phyloP scores from a whole-genome alignment of 2,113 vertebrate genomes.

The Megaleporinus macrocephalus region DNA sequence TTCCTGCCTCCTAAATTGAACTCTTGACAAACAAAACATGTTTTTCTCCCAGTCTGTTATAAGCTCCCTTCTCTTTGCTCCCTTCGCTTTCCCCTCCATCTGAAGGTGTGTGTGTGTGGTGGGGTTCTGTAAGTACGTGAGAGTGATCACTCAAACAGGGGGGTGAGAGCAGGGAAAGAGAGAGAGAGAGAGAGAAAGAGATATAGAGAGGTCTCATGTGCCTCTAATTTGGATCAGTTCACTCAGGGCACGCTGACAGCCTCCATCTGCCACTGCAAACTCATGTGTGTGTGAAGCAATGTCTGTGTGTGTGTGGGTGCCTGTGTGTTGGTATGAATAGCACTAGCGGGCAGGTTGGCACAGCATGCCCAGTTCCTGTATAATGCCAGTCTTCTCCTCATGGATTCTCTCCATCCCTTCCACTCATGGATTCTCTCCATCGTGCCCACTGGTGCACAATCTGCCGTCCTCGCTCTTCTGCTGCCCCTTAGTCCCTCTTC shows the following conservation, averaged over 20 bases:
- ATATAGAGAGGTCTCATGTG: slow-evolving; percentile 60
- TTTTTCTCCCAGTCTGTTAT: not conserved
- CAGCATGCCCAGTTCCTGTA: slow-evolving; percentile 53
- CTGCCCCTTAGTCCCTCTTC: slow-evolving; percentile 10
- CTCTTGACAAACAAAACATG: not conserved
- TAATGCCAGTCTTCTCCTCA: slow-evolving; percentile 49
- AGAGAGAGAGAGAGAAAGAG: not conserved
- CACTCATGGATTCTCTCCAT: slow-evolving; percentile 50
- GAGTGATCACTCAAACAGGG: slow-evolving; percentile 70
- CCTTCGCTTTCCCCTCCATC: slow-evolving; percentile 7
- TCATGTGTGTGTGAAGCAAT: slow-evolving; percentile 38
- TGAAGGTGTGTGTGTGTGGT: slow-evolving; percentile 66
- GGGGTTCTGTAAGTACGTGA: slow-evolving; percentile 70
- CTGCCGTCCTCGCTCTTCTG: slow-evolving; percentile 39
- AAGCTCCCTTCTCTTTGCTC: not conserved
- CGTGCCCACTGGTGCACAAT: slow-evolving; percentile 53
- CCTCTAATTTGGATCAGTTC: slow-evolving; percentile 74
- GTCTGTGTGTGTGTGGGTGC: slow-evolving; percentile 5
- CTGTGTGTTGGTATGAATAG: slow-evolving; percentile 54
- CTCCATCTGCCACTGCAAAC: slow-evolving; percentile 72
- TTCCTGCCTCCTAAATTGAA: not conserved
- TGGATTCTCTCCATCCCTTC: slow-evolving; percentile 47
- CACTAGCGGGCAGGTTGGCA: slow-evolving; percentile 52
- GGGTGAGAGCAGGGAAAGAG: not conserved
- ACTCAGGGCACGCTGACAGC: slow-evolving; percentile 73